These are phyloP conservation scores for Sphyrna mokarran DNA, from an alignment of 2,113 vertebrate species.

Conservation along the genomic window DNA sequence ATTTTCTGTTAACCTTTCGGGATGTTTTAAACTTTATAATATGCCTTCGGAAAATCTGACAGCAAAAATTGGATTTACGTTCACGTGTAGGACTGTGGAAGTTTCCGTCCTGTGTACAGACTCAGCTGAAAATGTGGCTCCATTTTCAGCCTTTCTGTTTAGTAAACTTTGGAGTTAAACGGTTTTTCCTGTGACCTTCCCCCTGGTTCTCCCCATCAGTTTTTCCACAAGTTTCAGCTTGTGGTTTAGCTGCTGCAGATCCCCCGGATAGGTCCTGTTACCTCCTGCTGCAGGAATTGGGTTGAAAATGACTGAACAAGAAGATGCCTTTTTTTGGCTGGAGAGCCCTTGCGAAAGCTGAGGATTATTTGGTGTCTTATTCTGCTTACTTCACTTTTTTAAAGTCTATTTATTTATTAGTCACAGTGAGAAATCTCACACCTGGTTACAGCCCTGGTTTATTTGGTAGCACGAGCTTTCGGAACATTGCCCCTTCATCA, in stretches of 20 bases:
- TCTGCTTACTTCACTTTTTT: neutral
- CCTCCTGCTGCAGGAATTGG: neutral
- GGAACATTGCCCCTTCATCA: no score
- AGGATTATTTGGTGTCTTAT: neutral
- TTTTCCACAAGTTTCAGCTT: neutral
- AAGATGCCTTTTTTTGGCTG: constrained; percentile 4
- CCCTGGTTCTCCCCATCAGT: neutral
- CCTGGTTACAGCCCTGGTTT: no score
- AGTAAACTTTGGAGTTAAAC: neutral
- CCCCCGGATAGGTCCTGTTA: neutral
- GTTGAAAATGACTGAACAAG: neutral
- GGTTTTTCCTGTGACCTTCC: neutral
- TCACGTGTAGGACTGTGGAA: neutral
- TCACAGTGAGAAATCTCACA: no score
- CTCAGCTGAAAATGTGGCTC: neutral
- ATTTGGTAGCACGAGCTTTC: no score
- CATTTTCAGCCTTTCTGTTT: neutral
- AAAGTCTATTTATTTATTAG: no score
- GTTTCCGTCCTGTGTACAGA: neutral
- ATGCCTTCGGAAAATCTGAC: neutral
- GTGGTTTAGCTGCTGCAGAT: no score
- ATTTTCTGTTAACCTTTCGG: neutral
- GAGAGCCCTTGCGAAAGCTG: neutral
- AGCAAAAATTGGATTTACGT: neutral
- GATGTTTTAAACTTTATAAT: neutral